phyloP scores from a whole-genome alignment of 2,888 invertebrate genomes.

The Mylabris sibirica region DNA sequence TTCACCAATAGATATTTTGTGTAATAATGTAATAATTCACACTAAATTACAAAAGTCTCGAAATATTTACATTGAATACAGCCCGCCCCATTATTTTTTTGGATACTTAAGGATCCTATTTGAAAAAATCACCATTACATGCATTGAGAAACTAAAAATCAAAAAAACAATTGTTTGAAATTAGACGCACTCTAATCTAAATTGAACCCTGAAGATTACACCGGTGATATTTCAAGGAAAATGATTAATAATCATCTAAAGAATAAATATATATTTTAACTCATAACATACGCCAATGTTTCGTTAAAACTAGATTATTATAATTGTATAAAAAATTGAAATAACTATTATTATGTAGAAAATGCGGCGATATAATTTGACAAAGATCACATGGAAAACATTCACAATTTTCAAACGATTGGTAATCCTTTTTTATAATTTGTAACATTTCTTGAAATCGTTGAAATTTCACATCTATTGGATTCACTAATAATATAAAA shows the following conservation, averaged over 20 bases:
- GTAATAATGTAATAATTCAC: too few species aligned
- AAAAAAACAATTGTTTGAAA: too few species aligned
- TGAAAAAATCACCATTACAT: too few species aligned
- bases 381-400: conserved; percentile 42
- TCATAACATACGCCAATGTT: not conserved
- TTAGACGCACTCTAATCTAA: too few species aligned
- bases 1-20: too few species aligned
- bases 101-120: too few species aligned
- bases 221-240: not conserved
- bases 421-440: conserved; percentile 33
- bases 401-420: conserved; percentile 15
- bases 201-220: too few species aligned
- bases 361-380: conserved; percentile 39
- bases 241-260: not conserved
- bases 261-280: not conserved
- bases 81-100: too few species aligned
- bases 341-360: conserved; percentile 37
- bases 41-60: too few species aligned
- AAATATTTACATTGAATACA: too few species aligned
- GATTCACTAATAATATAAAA: conserved; percentile 37
- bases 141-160: too few species aligned
- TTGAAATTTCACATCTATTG: conserved; percentile 13
- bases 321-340: conserved; percentile 41
- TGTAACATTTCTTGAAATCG: conserved; percentile 32
- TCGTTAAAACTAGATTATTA: conserved; percentile 38